Evolutionary conservation across 2,113 vertebrate species (phyloP).

Genomic region (Eudyptes chrysolophus): DNA sequence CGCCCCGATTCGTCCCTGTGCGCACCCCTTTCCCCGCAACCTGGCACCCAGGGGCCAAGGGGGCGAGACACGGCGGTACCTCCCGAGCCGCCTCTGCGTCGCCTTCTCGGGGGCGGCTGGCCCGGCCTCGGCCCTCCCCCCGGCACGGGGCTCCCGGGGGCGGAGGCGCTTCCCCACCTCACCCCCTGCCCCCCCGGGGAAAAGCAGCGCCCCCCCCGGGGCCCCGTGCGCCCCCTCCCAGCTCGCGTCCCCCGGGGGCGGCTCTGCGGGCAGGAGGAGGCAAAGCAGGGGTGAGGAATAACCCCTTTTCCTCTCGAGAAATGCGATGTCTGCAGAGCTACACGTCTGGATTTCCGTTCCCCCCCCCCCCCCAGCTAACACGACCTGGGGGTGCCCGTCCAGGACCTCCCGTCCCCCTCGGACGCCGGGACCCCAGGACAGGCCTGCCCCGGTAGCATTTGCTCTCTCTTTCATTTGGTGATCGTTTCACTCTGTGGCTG

Average conservation of each 20-base stretch:
- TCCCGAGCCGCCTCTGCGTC: background rate
- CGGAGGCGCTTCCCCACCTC: rapidly evolving
- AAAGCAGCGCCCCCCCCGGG: rapidly evolving
- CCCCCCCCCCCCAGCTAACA: too few species aligned
- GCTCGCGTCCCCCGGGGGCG: rapidly evolving
- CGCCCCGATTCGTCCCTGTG: background rate
- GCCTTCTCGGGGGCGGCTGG: background rate
- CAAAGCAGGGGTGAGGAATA: background rate
- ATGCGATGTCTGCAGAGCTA: background rate
- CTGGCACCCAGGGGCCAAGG: too few species aligned
- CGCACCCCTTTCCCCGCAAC: rapidly evolving
- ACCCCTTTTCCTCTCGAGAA: background rate
- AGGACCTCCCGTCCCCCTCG: too few species aligned
- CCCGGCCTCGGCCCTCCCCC: background rate
- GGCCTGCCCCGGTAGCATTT: background rate
- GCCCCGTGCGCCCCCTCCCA: background rate
- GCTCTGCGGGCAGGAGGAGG: background rate
- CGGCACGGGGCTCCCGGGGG: background rate
- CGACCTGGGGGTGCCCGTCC: rapidly evolving
- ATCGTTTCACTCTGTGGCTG: background rate
- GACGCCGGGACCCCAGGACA: background rate
- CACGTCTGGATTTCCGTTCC: background rate
- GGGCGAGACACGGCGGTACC: rapidly evolving
- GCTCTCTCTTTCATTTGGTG: too few species aligned
- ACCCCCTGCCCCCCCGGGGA: rapidly evolving